Evolutionary conservation across 2,113 vertebrate genomes (phyloP).

Genomic region (Piprites chloris): DNA sequence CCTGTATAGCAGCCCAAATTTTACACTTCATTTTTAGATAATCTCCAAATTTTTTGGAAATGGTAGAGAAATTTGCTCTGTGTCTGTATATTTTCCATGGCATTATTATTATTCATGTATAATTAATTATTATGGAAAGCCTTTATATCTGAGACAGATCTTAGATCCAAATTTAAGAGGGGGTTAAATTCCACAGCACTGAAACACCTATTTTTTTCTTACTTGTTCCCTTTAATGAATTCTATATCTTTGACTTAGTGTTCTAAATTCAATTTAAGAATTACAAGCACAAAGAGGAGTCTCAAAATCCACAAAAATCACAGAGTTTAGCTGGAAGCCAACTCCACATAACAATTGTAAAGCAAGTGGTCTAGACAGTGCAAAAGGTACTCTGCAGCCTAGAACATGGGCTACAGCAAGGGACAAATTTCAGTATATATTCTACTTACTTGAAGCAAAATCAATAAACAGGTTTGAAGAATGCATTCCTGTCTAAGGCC

Average conservation of each 20-base stretch:
- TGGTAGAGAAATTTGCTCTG: not conserved
- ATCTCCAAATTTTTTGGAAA: not conserved
- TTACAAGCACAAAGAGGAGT: not conserved
- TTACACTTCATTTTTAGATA: not conserved
- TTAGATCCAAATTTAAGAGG: not conserved
- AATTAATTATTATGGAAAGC: not conserved
- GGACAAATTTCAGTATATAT: not conserved
- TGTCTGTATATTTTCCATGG: not conserved
- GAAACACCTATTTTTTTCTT: not conserved
- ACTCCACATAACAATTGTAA: not conserved
- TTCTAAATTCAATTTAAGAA: not conserved
- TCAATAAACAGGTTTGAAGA: not conserved
- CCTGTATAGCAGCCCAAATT: not conserved
- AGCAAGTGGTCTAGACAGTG: not conserved
- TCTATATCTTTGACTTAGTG: not conserved
- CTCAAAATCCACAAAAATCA: not conserved
- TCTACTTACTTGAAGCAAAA: not conserved
- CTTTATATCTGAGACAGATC: not conserved
- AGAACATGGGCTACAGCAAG: not conserved
- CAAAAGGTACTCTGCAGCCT: not conserved
- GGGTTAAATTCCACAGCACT: not conserved
- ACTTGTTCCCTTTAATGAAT: not conserved
- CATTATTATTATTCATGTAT: not conserved
- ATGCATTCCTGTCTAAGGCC: not conserved
- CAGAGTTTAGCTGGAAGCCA: not conserved